Conservation (phyloP, 2,113 vertebrate genomes). For the Willisornis vidua region DNA sequence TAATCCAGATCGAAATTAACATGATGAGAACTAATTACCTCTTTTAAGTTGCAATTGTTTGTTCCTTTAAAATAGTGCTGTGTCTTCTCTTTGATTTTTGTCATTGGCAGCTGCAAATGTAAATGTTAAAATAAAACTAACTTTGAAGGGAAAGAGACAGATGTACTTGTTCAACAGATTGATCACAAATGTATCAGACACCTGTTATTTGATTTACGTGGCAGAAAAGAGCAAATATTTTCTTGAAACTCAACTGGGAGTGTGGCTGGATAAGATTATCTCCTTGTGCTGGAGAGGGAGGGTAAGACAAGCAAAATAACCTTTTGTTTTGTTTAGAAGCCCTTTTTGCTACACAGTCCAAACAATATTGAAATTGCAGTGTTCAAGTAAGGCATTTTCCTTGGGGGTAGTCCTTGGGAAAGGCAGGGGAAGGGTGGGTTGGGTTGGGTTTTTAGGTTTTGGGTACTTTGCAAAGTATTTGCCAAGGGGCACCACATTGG, state of each 20-base stretch:
- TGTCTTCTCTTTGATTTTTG: slow-evolving; percentile 28
- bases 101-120: background rate
- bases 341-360: background rate
- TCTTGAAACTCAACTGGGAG: background rate
- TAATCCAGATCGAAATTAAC: background rate
- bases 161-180: background rate
- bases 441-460: background rate
- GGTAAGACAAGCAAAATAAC: background rate
- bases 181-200: background rate
- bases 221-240: slow-evolving; percentile 51
- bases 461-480: background rate
- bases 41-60: background rate
- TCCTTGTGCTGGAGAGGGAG: slow-evolving; percentile 8
- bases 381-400: background rate
- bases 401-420: background rate
- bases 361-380: background rate
- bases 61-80: background rate
- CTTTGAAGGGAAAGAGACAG: background rate
- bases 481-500: background rate
- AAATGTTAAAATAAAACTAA: slow-evolving; percentile 20
- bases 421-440: background rate
- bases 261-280: slow-evolving; percentile 1
- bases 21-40: background rate
- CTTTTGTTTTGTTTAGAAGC: background rate
- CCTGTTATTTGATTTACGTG: background rate